These are phyloP conservation scores for Anoplolepis gracilipes DNA, from an alignment of 1,140 invertebrate genomes.

Conservation along the genomic window DNA sequence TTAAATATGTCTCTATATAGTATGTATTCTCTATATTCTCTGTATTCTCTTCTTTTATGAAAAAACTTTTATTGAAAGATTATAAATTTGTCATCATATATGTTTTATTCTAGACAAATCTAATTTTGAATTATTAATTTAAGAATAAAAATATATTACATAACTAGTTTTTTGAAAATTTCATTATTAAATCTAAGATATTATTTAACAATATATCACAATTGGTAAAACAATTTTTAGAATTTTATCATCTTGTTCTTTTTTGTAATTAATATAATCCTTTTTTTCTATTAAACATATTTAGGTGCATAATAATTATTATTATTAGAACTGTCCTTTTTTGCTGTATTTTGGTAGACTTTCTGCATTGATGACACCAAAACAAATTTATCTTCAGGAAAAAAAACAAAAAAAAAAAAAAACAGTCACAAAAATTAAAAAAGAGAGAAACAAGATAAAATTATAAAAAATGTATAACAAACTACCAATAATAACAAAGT, in stretches of 20 bases:
- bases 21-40: too few relatives aligned
- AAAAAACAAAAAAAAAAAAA: background rate
- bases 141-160: too few relatives aligned
- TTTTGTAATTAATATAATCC: background rate
- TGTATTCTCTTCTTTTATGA: too few relatives aligned
- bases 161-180: too few relatives aligned
- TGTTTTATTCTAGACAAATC: too few relatives aligned
- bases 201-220: too few relatives aligned
- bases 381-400: background rate
- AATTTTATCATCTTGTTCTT: background rate
- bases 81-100: too few relatives aligned
- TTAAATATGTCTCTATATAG: too few relatives aligned
- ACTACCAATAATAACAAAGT: background rate
- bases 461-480: background rate
- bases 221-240: too few relatives aligned
- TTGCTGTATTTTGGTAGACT: background rate
- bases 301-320: background rate
- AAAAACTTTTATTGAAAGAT: too few relatives aligned
- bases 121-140: too few relatives aligned
- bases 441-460: conserved; percentile 4
- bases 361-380: background rate
- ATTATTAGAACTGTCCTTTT: background rate
- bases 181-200: too few relatives aligned
- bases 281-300: background rate
- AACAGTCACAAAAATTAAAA: background rate